Evolutionary conservation across 2,888 invertebrate genomes (phyloP).

Genomic region (Synanthedon tipuliformis): DNA sequence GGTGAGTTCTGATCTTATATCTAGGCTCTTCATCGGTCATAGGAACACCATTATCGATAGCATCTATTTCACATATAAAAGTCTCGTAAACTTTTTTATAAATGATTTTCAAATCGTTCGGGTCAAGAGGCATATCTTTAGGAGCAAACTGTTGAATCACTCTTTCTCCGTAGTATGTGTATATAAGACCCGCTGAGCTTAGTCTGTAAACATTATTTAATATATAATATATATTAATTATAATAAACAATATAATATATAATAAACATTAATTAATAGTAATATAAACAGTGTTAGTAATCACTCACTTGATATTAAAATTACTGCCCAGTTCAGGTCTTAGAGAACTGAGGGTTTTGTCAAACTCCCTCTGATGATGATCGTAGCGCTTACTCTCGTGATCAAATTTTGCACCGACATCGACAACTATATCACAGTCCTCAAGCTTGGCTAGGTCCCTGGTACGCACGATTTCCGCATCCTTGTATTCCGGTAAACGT

Average conservation of each 20-base stretch:
- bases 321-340: constrained; percentile 71
- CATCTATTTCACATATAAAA: constrained; percentile 95
- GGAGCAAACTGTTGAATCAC: constrained; percentile 74
- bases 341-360: constrained; percentile 74
- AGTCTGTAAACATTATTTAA: constrained; percentile 76
- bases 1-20: constrained; percentile 83
- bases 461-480: constrained; percentile 83
- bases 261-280: no score
- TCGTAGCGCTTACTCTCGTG: constrained; percentile 84
- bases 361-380: constrained; percentile 91
- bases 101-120: constrained; percentile 65
- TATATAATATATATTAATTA: no score
- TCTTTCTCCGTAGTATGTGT: constrained; percentile 87
- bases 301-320: constrained; percentile 68
- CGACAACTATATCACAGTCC: constrained; percentile 92
- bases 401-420: constrained; percentile 91
- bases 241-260: no score
- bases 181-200: constrained; percentile 95
- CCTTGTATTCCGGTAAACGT: constrained; percentile 80
- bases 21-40: constrained; percentile 79
- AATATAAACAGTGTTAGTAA: no score
- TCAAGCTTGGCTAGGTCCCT: constrained; percentile 73
- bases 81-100: constrained; percentile 83
- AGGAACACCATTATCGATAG: constrained; percentile 95
- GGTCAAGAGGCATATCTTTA: constrained; percentile 40